phyloP scores from a whole-genome alignment of 2,797 vertebrate species.

The Anisognathus igniventris region DNA sequence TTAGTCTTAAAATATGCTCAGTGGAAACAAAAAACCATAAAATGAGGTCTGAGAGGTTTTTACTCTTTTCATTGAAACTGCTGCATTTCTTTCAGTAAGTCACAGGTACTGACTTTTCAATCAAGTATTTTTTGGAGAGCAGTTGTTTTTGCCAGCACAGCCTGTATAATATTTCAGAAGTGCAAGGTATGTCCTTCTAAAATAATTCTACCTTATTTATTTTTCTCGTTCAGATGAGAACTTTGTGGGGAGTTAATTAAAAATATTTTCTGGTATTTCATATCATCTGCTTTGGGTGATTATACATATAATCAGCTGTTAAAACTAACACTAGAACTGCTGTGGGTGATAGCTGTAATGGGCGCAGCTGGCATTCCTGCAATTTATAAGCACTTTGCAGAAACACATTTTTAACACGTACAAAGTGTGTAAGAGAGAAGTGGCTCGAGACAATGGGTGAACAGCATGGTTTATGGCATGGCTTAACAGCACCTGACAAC shows the following conservation, averaged over 20 bases:
- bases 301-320: not conserved
- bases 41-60: constrained; percentile 52
- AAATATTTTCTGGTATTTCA: constrained; percentile 43
- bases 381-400: not conserved
- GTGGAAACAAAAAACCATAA: constrained; percentile 68
- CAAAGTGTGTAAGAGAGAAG: not conserved
- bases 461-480: not conserved
- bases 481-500: not conserved
- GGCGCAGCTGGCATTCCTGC: not conserved
- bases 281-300: not conserved
- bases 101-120: constrained; percentile 54
- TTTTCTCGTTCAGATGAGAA: constrained; percentile 52
- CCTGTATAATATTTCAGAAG: constrained; percentile 49
- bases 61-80: constrained; percentile 55
- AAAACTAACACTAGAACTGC: not conserved
- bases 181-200: constrained; percentile 44
- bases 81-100: constrained; percentile 46
- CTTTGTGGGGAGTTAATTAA: constrained; percentile 8
- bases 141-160: constrained; percentile 24
- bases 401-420: not conserved
- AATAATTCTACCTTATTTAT: constrained; percentile 49
- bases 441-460: not conserved
- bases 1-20: constrained; percentile 75
- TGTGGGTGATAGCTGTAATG: not conserved
- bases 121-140: constrained; percentile 49